A percentile compares a stretch with the other conserved stretches of the same genome.
Evolutionary conservation across 2,888 invertebrate species (phyloP).

Genomic region (Megaustenia siamemsis): DNA sequence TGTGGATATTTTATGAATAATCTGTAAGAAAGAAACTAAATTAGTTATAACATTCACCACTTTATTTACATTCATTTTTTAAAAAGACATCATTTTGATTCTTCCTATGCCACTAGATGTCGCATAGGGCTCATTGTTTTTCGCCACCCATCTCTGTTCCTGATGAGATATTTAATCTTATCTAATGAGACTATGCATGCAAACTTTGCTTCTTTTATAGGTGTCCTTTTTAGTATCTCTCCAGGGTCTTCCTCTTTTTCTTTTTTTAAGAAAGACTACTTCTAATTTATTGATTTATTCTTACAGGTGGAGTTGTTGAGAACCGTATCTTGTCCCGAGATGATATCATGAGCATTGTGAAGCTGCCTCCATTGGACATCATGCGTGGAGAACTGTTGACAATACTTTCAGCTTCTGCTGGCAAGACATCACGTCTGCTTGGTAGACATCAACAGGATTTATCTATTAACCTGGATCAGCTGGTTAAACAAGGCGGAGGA

Average conservation of each 20-base stretch:
- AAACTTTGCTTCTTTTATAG: too few relatives aligned
- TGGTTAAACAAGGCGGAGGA: conserved; percentile 50
- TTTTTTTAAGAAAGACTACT: neutral
- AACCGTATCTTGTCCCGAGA: conserved; percentile 56
- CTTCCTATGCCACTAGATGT: too few relatives aligned
- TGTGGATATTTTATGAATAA: too few relatives aligned
- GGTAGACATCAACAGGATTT: conserved; percentile 56
- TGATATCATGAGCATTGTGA: conserved; percentile 47
- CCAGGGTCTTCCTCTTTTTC: neutral
- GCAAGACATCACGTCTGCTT: conserved; percentile 56
- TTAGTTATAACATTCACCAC: too few relatives aligned
- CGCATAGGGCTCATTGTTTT: too few relatives aligned
- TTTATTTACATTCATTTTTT: too few relatives aligned
- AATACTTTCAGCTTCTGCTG: conserved; percentile 53
- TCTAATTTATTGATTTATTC: neutral
- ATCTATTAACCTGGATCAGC: conserved; percentile 58
- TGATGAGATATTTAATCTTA: too few relatives aligned
- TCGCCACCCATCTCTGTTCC: too few relatives aligned
- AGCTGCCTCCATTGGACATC: conserved; percentile 56
- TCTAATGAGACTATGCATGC: too few relatives aligned
- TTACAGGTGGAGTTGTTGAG: conserved; percentile 60
- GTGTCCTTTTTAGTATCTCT: too few relatives aligned
- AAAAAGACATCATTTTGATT: too few relatives aligned
- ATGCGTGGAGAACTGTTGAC: conserved; percentile 56
- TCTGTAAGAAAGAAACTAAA: too few relatives aligned